phyloP scores from a whole-genome alignment of 2,113 vertebrate species.

The Quiscalus mexicanus region DNA sequence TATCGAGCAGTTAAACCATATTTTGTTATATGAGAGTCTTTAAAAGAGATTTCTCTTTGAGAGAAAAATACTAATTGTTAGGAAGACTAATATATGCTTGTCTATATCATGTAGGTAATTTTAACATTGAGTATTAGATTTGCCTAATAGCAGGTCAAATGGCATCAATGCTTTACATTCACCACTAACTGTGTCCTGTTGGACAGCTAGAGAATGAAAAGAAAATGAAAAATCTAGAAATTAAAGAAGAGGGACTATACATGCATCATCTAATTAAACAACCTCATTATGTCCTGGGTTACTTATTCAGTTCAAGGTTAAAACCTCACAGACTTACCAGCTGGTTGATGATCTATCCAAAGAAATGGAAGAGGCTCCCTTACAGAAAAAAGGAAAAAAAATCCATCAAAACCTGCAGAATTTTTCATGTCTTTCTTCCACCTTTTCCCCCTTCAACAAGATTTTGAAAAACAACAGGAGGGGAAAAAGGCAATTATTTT shows the following conservation, averaged over 20 bases:
- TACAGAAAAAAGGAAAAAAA: neutral
- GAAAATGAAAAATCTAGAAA: neutral
- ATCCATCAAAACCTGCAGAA: neutral
- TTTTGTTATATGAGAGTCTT: neutral
- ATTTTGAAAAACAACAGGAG: neutral
- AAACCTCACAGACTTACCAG: neutral
- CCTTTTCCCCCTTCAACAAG: neutral
- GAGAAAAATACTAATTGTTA: neutral
- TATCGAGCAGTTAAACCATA: neutral
- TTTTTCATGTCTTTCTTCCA: neutral
- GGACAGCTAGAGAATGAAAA: neutral
- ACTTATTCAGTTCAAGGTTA: neutral
- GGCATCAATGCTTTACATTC: neutral
- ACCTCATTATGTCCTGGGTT: neutral
- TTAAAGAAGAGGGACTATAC: neutral
- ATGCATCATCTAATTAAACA: neutral
- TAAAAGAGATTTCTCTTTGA: neutral
- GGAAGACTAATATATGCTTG: neutral
- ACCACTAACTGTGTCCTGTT: neutral
- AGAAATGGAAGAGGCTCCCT: neutral
- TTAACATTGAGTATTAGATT: neutral
- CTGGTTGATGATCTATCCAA: neutral
- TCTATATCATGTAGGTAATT: neutral
- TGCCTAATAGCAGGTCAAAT: neutral
- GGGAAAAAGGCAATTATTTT: neutral